Percentiles rank a stretch among this genome's conserved stretches.
Conservation (phyloP, 2,797 vertebrate species). For the Notamacropus eugenii region DNA sequence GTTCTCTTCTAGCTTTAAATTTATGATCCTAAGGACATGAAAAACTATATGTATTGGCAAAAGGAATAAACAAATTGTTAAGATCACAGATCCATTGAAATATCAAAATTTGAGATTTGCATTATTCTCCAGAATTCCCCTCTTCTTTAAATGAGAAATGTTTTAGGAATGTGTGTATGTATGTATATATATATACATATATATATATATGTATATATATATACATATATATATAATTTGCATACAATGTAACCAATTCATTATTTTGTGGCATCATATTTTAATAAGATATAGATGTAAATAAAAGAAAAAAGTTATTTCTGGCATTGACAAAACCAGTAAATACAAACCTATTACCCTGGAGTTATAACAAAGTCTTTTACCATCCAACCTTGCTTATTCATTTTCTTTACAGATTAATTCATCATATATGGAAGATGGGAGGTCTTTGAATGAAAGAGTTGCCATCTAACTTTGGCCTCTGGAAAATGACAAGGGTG, state of each 20-base stretch:
- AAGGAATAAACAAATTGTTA: background rate
- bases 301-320: background rate
- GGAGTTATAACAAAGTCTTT: background rate
- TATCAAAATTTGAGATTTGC: background rate
- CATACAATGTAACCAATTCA: background rate
- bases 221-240: background rate
- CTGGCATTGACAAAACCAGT: background rate
- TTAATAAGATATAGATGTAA: background rate
- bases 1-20: background rate
- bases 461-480: background rate
- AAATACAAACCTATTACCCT: background rate
- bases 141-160: background rate
- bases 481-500: background rate
- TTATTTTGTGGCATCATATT: background rate
- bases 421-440: background rate
- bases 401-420: background rate
- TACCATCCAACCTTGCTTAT: background rate
- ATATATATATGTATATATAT: no score
- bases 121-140: background rate
- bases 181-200: background rate
- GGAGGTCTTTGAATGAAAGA: background rate
- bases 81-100: background rate
- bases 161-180: background rate
- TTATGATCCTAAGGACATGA: background rate
- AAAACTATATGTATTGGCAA: background rate